A percentile compares a stretch with the other conserved stretches of the same genome.
These are phyloP conservation scores for Discoglossus pictus DNA, from an alignment of 2,797 vertebrate genomes.

Conservation along the genomic window DNA sequence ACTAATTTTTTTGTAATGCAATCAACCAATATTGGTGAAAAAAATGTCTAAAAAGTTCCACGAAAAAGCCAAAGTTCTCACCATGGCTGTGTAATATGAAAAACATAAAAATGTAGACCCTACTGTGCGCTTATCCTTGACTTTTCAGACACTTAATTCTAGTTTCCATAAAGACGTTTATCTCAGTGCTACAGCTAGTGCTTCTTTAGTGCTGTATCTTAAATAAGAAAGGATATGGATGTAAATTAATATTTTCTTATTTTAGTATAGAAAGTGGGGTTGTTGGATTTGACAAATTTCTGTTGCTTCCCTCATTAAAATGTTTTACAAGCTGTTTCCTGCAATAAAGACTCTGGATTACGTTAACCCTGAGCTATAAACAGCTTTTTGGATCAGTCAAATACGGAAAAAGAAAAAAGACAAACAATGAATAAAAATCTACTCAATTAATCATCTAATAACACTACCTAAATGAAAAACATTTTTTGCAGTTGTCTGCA, in stretches of 20 bases:
- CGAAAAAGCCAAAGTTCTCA: background rate
- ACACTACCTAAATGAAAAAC: no score
- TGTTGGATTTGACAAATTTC: conserved; percentile 9
- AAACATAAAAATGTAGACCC: background rate
- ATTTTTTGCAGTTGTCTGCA: no score
- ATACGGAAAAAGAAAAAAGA: conserved; percentile 17
- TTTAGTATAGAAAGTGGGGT: background rate
- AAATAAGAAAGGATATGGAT: conserved; percentile 18
- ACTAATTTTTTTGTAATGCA: no score
- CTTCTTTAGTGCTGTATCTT: conserved; percentile 15
- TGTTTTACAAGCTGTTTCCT: conserved; percentile 2
- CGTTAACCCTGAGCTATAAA: conserved; percentile 4
- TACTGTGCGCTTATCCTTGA: background rate
- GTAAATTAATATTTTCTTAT: conserved; percentile 18
- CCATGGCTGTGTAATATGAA: background rate
- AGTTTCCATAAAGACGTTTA: conserved; percentile 27
- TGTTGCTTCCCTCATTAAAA: background rate
- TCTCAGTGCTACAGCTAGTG: conserved; percentile 21
- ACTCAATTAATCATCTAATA: background rate
- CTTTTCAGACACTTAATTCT: conserved; percentile 22
- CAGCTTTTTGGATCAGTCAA: conserved; percentile 12
- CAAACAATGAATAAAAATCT: background rate
- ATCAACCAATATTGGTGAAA: no score
- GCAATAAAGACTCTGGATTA: conserved; percentile 16
- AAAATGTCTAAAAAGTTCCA: background rate